Conservation (phyloP, 2,113 vertebrate genomes). For the Rhadina sibilatrix region DNA sequence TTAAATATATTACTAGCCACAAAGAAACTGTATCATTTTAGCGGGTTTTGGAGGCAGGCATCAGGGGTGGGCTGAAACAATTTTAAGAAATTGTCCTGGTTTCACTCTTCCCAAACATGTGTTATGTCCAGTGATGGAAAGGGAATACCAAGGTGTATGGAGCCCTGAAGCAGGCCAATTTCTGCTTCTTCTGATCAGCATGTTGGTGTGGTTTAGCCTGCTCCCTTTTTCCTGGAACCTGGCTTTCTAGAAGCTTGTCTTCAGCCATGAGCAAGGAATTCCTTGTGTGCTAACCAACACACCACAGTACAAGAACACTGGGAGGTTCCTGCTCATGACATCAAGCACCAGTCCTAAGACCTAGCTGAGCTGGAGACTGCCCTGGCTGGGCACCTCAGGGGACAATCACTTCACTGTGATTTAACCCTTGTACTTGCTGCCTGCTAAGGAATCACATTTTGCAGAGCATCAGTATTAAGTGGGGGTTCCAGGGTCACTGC, state of each 20-base stretch:
- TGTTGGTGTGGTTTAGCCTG: background rate
- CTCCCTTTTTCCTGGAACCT: background rate
- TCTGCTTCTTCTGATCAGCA: background rate
- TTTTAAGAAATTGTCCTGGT: background rate
- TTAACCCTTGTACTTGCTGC: background rate
- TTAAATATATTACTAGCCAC: background rate
- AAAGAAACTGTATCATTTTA: background rate
- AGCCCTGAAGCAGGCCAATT: background rate
- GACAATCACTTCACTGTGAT: background rate
- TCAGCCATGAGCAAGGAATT: background rate
- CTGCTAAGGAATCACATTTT: background rate
- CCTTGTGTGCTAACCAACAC: background rate
- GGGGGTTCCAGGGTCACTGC: background rate
- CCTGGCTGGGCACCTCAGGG: background rate
- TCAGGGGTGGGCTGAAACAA: background rate
- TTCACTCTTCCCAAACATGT: background rate
- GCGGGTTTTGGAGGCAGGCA: background rate
- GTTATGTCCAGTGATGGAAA: background rate
- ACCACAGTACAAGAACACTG: rapidly evolving
- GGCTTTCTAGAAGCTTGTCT: background rate
- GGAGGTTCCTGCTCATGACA: background rate
- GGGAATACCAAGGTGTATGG: background rate
- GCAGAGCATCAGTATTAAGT: background rate
- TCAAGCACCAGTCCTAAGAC: background rate
- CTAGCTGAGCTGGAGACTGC: background rate